Evolutionary conservation across 2,113 vertebrate species (phyloP), one percentile per base, ranked within the genome.

Genomic region (Pygoscelis adeliae): DNA sequence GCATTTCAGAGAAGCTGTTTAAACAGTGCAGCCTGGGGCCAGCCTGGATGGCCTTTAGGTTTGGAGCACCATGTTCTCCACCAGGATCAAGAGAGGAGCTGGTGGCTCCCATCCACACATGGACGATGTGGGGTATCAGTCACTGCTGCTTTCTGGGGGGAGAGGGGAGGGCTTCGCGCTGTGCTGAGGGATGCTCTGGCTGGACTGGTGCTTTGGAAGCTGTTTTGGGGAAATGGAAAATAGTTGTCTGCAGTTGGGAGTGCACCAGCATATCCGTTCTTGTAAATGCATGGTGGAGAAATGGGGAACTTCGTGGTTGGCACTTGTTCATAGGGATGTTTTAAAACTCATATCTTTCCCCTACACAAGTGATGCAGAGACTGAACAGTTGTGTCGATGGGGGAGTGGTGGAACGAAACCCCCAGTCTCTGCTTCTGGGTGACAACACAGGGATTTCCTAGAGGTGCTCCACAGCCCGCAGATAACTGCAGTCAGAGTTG

Each of bases 61-160:
- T 29, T 3, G 4, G 50, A 46, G 46, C 70, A 17, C 40, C 11
- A 0, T 0, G 15, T 23, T 47, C 30, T 56, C 49, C 53, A 30
- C 34, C 32, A 5, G 0, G 38, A 0, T 7, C n/a, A 23, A 13
- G 61, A 25, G 25, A 34, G 79, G 65, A 59, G n/a, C 58, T 40
- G 58, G n/a, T 85, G 59, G 7, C 12, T 25, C 4, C 63, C 21
- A 3, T 49, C 52, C 47, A 2, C 13, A 3, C 1, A 0, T 22
- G 73, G 59, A 1, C 6, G 2, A 0, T 0, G 59, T 0, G 59
- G 53, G 52, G 6, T 21, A 15, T 11, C 0, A 0, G 29, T 8
- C 34, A 0, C 34, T 34, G 63, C 58, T 20, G 90, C 25, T 21
- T 6, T 17, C 0, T 6, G 40, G 30, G 6, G 6, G 22, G 17